Evolutionary conservation across 2,797 vertebrate genomes (phyloP).

Genomic region (Enteromius treurensis): DNA sequence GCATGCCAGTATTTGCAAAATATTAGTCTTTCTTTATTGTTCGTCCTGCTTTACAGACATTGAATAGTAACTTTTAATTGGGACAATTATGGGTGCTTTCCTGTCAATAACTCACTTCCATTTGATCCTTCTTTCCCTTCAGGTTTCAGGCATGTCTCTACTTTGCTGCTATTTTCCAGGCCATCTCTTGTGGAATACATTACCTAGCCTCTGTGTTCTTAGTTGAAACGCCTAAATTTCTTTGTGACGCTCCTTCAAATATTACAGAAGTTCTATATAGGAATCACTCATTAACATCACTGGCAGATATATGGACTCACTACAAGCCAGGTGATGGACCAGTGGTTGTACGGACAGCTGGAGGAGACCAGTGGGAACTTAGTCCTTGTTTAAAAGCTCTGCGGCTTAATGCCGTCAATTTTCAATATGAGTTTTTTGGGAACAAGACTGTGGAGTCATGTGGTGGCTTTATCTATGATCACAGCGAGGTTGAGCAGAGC

Average conservation of each 20-base stretch:
- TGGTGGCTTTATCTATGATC: constrained; percentile 84
- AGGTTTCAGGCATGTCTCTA: constrained; percentile 93
- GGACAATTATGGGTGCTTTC: not conserved
- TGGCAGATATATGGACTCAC: constrained; percentile 79
- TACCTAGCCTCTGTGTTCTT: constrained; percentile 93
- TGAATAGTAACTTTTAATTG: not conserved
- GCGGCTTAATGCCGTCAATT: constrained; percentile 65
- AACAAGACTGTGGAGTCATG: constrained; percentile 80
- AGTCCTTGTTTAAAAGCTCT: constrained; percentile 79
- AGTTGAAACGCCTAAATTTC: constrained; percentile 84
- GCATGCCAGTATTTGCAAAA: not conserved
- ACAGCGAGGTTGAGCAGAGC: constrained; percentile 81
- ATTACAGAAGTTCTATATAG: constrained; percentile 80
- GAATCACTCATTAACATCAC: constrained; percentile 75
- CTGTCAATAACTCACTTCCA: not conserved
- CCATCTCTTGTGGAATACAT: constrained; percentile 90
- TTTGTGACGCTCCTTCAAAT: constrained; percentile 81
- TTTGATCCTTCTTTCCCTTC: constrained; percentile 41
- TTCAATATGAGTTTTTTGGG: constrained; percentile 79
- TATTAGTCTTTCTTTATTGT: not conserved
- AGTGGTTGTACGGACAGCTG: constrained; percentile 78
- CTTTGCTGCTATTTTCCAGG: constrained; percentile 89
- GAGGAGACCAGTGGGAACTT: constrained; percentile 90
- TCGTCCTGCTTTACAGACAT: not conserved
- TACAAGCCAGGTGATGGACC: constrained; percentile 71